Percentiles rank a stretch among this genome's conserved stretches.
These are phyloP conservation scores for Drosophila borealis DNA, from an alignment of 2,888 invertebrate genomes.

Conservation along the genomic window DNA sequence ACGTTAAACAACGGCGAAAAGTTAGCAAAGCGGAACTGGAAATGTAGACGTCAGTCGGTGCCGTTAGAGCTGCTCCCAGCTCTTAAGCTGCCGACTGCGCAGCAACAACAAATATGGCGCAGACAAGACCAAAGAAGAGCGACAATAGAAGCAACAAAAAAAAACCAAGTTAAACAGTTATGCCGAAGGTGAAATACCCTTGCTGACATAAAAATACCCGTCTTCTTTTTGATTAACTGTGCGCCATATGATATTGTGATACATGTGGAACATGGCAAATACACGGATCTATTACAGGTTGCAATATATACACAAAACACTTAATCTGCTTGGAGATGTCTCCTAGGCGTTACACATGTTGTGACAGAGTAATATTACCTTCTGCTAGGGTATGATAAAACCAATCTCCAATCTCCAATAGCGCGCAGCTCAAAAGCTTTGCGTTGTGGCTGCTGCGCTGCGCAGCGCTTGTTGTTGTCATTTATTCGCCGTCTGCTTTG, in stretches of 20 bases:
- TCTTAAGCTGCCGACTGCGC: slow-evolving; percentile 58
- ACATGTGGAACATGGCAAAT: neutral
- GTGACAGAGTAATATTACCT: neutral
- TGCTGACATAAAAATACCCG: neutral
- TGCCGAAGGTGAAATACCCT: slow-evolving; percentile 7
- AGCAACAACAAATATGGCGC: slow-evolving; percentile 54
- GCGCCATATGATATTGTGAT: neutral
- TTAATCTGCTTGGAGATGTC: neutral
- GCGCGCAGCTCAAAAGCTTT: slow-evolving; percentile 53
- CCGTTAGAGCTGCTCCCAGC: slow-evolving; percentile 74
- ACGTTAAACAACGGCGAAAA: slow-evolving; percentile 70
- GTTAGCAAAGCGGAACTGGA: slow-evolving; percentile 79
- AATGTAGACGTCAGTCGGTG: slow-evolving; percentile 60
- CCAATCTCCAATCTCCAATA: slow-evolving; percentile 44
- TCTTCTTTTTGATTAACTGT: neutral
- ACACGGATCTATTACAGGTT: neutral
- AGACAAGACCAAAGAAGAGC: slow-evolving; percentile 44
- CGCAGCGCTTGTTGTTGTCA: slow-evolving; percentile 21
- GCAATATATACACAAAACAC: neutral
- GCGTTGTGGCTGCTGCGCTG: slow-evolving; percentile 3
- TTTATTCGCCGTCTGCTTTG: slow-evolving; percentile 45
- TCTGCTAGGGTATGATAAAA: slow-evolving; percentile 3
- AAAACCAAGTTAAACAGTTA: slow-evolving; percentile 6
- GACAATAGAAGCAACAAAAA: slow-evolving; percentile 5
- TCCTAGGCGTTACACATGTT: neutral